Base-by-base conservation (phyloP, 2,888 invertebrate genomes). In the Archips xylosteana region DNA sequence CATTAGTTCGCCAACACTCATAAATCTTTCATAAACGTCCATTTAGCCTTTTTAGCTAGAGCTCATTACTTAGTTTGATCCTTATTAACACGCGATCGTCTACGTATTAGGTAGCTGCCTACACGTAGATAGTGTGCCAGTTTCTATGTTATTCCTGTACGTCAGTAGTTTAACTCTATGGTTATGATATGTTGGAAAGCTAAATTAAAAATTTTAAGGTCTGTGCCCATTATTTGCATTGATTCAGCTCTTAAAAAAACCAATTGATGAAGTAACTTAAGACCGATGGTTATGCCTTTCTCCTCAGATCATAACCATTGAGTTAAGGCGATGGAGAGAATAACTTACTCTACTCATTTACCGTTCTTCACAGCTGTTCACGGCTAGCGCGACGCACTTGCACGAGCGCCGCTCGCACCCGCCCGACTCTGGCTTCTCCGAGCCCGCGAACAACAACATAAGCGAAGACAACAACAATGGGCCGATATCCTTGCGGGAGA, bases 391-490 rank as follows among this genome's bases (percentile, higher is more conserved):
- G 61, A 84, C 90, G n/a, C 91, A 91, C 77, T 85, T 92, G 34
- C 91, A 92, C 79, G 91, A 93, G 15, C 88, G 90, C n/a, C 90
- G 90, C 76, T 77, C 88, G 15, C 89, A 89, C 71, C 92, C 91
- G 15, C 91, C 92, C 65, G 94, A 93, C 78, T 89, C 92, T 1
- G 93, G 91, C 57, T 91, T 93, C 89, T 89, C 89, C 1, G 94
- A 93, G 80, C 91, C 93, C 23, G 90, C 80, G 76, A 92, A 92
- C 88, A 93, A 93, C 85, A 93, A 92, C 84, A 86, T 92, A 81
- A 87, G 86, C 81, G 95, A 95, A 78, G 95, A 95, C 86, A 95
- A 95, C 87, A 95, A 95, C 88, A 95, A 95, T 81, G 95, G 95
- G 0, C 95, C 95, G 45, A 95, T 95, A 77, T 95, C 95, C 23